Conservation (phyloP, 2,888 invertebrate genomes). For the Eupithecia subumbrata region DNA sequence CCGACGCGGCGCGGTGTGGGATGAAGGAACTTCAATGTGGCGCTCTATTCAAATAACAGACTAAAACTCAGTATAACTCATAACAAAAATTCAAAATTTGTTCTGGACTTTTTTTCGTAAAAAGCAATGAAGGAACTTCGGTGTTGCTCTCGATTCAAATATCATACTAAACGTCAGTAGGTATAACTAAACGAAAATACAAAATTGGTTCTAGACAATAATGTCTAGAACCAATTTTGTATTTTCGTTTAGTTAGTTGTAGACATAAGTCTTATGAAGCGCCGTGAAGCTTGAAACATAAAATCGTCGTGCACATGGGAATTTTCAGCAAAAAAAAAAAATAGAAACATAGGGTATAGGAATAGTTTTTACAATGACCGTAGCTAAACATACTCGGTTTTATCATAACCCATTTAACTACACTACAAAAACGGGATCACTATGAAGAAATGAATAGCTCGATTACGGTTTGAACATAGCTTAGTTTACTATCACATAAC, state of each 20-base stretch:
- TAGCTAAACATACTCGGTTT: neutral
- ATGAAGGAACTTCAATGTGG: conserved; percentile 5
- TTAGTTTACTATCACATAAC: conserved; percentile 32
- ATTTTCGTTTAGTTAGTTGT: no score
- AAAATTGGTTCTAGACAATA: no score
- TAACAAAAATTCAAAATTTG: no score
- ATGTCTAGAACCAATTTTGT: no score
- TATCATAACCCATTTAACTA: conserved; percentile 10
- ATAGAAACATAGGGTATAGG: neutral
- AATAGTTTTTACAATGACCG: neutral
- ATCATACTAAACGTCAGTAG: no score
- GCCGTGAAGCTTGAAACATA: neutral
- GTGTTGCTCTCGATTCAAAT: no score
- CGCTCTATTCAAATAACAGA: neutral
- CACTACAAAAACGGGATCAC: conserved; percentile 15
- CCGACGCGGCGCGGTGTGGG: conserved; percentile 21
- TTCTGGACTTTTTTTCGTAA: no score
- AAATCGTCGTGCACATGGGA: neutral
- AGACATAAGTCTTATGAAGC: no score
- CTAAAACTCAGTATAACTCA: no score
- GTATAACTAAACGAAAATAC: no score
- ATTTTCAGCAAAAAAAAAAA: neutral
- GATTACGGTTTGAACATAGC: conserved; percentile 14
- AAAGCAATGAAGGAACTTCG: no score
- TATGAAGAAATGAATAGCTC: conserved; percentile 22